Percentiles rank a stretch among this genome's conserved stretches.
phyloP scores from a whole-genome alignment of 2,888 invertebrate species.

The Leptodirus hochenwartii region DNA sequence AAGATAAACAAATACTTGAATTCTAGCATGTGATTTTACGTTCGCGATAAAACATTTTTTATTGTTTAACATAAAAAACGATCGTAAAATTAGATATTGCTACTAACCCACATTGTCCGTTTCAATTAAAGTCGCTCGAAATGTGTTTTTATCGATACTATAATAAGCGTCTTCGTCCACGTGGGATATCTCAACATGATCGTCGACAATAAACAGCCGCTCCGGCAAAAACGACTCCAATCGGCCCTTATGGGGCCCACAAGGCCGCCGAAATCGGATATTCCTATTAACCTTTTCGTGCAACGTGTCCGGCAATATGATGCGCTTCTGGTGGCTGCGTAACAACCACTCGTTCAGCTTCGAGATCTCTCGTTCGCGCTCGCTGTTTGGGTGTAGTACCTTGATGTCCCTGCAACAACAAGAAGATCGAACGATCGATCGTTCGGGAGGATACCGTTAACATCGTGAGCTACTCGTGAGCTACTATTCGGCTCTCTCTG shows the following conservation, averaged over 20 bases:
- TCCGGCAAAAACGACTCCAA: conserved; percentile 40
- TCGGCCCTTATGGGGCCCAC: conserved; percentile 23
- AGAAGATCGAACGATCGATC: conserved; percentile 1
- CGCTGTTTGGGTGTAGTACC: conserved; percentile 18
- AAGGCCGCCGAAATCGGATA: conserved; percentile 32
- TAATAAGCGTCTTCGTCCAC: conserved; percentile 40
- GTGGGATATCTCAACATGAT: conserved; percentile 53
- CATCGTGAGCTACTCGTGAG: no score
- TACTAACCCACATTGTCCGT: conserved; percentile 6
- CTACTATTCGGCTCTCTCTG: no score
- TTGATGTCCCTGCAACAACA: conserved; percentile 33
- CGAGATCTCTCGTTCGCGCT: no score
- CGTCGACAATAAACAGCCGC: conserved; percentile 48
- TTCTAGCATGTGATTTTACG: no score
- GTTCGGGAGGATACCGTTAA: background rate
- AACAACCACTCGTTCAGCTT: conserved; percentile 32
- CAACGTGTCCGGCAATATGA: conserved; percentile 49
- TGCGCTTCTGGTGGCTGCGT: conserved; percentile 39
- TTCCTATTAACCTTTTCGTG: conserved; percentile 46
- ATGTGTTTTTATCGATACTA: conserved; percentile 34
- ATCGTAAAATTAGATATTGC: conserved; percentile 1
- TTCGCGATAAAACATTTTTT: no score
- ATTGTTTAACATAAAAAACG: no score
- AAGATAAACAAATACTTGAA: no score
- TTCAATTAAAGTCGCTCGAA: conserved; percentile 8